A percentile compares a stretch with the other conserved stretches of the same genome.
These are phyloP conservation scores for Agrilus planipennis DNA, from an alignment of 1,140 invertebrate genomes.

Conservation along the genomic window DNA sequence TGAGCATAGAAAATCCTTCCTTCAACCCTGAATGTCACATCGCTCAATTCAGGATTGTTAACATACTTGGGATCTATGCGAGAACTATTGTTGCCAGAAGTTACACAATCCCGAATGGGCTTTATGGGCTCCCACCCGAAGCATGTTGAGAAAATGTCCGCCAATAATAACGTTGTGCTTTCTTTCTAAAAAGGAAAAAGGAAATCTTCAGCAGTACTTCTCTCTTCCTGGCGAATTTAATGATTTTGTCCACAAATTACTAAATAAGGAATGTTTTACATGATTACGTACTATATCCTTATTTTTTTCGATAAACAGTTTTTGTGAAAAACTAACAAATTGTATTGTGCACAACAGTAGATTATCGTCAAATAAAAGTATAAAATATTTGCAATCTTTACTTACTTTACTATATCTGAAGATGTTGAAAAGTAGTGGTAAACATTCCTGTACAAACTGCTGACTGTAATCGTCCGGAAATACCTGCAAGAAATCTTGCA, in stretches of 20 bases:
- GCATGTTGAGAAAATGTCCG: constrained; percentile 81
- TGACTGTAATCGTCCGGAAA: constrained; percentile 74
- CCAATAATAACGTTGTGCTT: constrained; percentile 71
- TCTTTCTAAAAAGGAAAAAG: constrained; percentile 56
- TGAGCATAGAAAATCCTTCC: constrained; percentile 87
- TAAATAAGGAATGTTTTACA: too few relatives aligned
- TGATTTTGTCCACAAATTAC: too few relatives aligned
- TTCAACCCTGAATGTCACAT: constrained; percentile 84
- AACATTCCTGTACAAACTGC: constrained; percentile 80
- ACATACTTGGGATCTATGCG: constrained; percentile 84
- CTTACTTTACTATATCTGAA: constrained; percentile 76
- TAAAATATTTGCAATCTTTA: not conserved
- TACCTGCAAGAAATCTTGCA: constrained; percentile 83
- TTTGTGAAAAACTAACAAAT: too few relatives aligned
- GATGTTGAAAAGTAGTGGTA: constrained; percentile 80
- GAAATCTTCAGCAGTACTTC: too few relatives aligned
- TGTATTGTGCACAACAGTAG: too few relatives aligned
- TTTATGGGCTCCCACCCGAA: constrained; percentile 79
- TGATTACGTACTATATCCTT: too few relatives aligned
- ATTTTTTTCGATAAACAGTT: too few relatives aligned
- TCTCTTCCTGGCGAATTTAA: too few relatives aligned
- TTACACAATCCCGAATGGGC: constrained; percentile 57
- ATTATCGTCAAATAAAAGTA: too few relatives aligned
- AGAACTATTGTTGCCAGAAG: constrained; percentile 40
- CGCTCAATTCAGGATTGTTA: constrained; percentile 82